Evolutionary conservation across 2,888 invertebrate genomes (phyloP).

Genomic region (Xestia sexstrigata): DNA sequence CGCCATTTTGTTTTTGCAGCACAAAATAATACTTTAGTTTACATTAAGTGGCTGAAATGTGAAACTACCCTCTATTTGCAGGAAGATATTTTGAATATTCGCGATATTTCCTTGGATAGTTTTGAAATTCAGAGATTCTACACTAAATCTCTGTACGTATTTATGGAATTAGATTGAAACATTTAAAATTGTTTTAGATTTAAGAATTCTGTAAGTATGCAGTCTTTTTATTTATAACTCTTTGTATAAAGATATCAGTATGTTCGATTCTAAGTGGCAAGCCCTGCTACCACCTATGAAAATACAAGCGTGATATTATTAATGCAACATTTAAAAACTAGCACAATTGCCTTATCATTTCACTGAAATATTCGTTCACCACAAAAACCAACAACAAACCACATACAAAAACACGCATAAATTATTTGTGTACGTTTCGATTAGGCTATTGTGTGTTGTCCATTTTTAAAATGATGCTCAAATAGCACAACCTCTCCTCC

Average conservation of each 20-base stretch:
- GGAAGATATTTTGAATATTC: slow-evolving; percentile 6
- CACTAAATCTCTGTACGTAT: background rate
- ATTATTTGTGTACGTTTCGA: slow-evolving; percentile 25
- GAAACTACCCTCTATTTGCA: slow-evolving; percentile 20
- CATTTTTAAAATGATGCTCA: no score
- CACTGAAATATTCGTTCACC: background rate
- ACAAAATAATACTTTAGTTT: slow-evolving; percentile 48
- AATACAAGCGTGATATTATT: background rate
- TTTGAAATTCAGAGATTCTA: background rate
- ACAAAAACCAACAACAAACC: slow-evolving; percentile 9
- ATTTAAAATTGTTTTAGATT: background rate
- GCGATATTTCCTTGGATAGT: background rate
- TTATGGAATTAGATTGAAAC: background rate
- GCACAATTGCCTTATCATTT: background rate
- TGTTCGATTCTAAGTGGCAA: background rate
- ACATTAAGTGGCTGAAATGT: slow-evolving; percentile 19
- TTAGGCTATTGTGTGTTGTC: no score
- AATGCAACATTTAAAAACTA: no score
- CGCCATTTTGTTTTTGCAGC: slow-evolving; percentile 26
- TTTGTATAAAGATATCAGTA: background rate
- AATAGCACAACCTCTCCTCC: no score
- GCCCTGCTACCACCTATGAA: background rate
- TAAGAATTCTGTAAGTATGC: background rate
- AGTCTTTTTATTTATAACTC: no score
- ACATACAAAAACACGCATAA: slow-evolving; percentile 29